phyloP scores from a whole-genome alignment of 2,888 invertebrate genomes.

The Drosophila diplacantha region DNA sequence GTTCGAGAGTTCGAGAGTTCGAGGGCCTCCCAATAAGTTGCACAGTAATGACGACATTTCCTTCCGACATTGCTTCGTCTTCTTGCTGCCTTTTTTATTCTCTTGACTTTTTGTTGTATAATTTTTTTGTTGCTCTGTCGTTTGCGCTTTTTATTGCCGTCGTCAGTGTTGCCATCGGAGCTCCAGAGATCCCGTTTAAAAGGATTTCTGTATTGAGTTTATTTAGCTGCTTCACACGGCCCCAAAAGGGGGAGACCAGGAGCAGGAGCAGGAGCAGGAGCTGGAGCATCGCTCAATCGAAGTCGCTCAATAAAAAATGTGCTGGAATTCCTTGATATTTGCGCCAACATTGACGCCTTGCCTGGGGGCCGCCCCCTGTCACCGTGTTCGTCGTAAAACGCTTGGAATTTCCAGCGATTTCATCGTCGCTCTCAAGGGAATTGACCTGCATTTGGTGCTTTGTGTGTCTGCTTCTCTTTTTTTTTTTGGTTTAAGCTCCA shows the following conservation, averaged over 20 bases:
- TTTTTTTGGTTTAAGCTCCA: not conserved
- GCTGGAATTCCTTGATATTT: constrained; percentile 51
- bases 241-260: not conserved
- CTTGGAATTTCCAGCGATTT: constrained; percentile 49
- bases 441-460: constrained; percentile 55
- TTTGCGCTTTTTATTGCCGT: constrained; percentile 58
- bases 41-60: constrained; percentile 70
- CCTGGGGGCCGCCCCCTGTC: constrained; percentile 1
- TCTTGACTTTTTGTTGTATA: not conserved
- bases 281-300: constrained; percentile 57
- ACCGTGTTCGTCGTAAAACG: constrained; percentile 31
- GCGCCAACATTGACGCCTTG: constrained; percentile 41
- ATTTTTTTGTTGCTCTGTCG: constrained; percentile 26
- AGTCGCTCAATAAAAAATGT: constrained; percentile 61
- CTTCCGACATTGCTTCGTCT: constrained; percentile 43
- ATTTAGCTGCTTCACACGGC: constrained; percentile 47
- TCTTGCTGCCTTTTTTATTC: not conserved
- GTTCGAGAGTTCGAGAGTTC: not conserved
- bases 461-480: constrained; percentile 1
- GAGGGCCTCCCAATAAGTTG: constrained; percentile 43
- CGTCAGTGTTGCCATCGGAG: constrained; percentile 45
- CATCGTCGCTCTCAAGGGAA: constrained; percentile 33
- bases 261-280: not conserved
- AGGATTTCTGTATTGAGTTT: constrained; percentile 60
- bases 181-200: constrained; percentile 24